These are phyloP conservation scores for Diplodus puntazzo DNA, from an alignment of 2,797 vertebrate genomes.

Conservation along the genomic window DNA sequence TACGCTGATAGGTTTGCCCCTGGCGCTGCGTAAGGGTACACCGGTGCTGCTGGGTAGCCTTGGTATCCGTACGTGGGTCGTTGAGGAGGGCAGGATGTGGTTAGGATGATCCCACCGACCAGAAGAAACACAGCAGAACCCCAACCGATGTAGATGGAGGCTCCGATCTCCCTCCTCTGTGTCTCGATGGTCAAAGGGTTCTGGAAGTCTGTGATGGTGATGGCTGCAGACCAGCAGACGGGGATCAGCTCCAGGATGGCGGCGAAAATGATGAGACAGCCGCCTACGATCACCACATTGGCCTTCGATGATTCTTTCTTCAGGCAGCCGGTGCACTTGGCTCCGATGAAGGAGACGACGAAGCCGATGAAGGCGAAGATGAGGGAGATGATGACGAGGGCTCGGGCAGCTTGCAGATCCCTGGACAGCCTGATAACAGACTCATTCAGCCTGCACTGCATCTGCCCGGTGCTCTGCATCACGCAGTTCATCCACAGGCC, in stretches of 20 bases:
- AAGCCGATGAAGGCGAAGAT: conserved; percentile 82
- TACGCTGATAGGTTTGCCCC: conserved; percentile 44
- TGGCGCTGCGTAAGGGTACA: conserved; percentile 58
- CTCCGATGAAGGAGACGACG: conserved; percentile 80
- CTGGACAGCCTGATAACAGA: conserved; percentile 75
- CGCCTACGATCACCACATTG: conserved; percentile 79
- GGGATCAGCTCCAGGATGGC: conserved; percentile 77
- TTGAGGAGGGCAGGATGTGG: conserved; percentile 80
- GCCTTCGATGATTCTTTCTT: conserved; percentile 74
- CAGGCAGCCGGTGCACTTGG: conserved; percentile 82
- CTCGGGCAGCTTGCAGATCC: conserved; percentile 83
- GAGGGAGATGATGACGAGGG: conserved; percentile 82
- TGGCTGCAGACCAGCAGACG: conserved; percentile 77
- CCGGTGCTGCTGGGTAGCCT: conserved; percentile 40
- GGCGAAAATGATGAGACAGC: conserved; percentile 76
- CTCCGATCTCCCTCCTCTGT: conserved; percentile 78
- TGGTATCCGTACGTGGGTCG: conserved; percentile 65
- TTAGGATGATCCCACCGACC: conserved; percentile 78
- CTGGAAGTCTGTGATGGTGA: conserved; percentile 76
- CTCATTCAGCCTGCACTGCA: conserved; percentile 84
- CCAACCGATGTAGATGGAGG: conserved; percentile 83
- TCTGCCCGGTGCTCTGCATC: conserved; percentile 88
- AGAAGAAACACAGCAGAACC: conserved; percentile 67
- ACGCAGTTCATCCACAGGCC: conserved; percentile 89
- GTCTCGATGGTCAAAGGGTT: conserved; percentile 60